Evolutionary conservation across 53 echinoderm and acorn worm genomes (phyloP).

Genomic region (Zoroaster sp.): DNA sequence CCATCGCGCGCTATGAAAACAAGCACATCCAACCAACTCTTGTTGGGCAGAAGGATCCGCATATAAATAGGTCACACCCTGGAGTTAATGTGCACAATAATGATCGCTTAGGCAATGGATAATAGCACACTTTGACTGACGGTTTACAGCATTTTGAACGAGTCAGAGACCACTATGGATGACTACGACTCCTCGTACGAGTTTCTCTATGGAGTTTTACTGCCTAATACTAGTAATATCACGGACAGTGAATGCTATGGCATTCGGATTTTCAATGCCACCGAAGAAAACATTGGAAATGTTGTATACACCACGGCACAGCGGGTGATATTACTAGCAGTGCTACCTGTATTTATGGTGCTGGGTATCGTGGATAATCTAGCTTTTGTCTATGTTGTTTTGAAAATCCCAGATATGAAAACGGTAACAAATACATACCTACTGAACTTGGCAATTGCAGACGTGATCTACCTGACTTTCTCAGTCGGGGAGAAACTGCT

Average conservation of each 20-base stretch:
- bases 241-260: slow-evolving; percentile 17
- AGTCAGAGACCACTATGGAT: not conserved
- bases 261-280: not conserved
- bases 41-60: not conserved
- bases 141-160: not conserved
- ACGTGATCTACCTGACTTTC: slow-evolving; percentile 68
- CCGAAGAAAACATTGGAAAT: not conserved
- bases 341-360: slow-evolving; percentile 63
- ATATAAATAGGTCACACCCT: not conserved
- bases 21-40: not conserved
- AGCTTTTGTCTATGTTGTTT: slow-evolving; percentile 76
- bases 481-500: slow-evolving; percentile 75
- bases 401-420: slow-evolving; percentile 70
- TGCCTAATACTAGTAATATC: slow-evolving; percentile 26
- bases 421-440: slow-evolving; percentile 71
- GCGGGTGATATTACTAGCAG: slow-evolving; percentile 32
- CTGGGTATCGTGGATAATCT: slow-evolving; percentile 67
- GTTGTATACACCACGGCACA: slow-evolving; percentile 60
- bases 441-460: slow-evolving; percentile 68
- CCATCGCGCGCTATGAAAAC: too few relatives aligned
- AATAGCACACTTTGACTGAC: not conserved
- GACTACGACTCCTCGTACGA: not conserved
- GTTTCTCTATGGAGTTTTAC: slow-evolving; percentile 20
- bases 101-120: not conserved
- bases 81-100: not conserved